Base-by-base conservation (phyloP, 2,797 vertebrate genomes). In the Poecilia picta region DNA sequence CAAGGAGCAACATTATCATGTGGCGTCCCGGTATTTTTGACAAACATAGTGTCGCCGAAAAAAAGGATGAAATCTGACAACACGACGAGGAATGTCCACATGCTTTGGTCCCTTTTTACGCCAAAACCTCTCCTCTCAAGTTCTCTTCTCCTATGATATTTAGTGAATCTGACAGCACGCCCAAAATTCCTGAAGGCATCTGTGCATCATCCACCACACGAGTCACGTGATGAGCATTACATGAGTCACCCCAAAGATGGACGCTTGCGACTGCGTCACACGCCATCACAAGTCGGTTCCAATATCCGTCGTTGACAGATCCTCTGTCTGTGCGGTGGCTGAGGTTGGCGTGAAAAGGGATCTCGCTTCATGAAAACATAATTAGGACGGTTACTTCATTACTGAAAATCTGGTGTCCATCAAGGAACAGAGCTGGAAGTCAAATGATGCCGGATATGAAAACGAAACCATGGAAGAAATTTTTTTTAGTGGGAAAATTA, bases 221-320 rank as follows among this genome's bases (percentile, higher is more conserved):
- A 28, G 75, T 72, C 80, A 66, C 45, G 12, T 72, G 55, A 68
- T 33, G 57, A n/a, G 55, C 43, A 41, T 55, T 80, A 57, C 70
- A 77, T 70, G 72, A 79, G 55, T 66, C 75, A 36, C 31, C 39
- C 59, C 57, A 15, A 78, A 86, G 39, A 77, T n/a, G 55, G 71
- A n/a, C 16, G 8, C 68, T 53, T 18, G 20, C 49, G 25, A 47
- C 16, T 39, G 62, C 62, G 31, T 77, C 72, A 66, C 31, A n/a
- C 47, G 53, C 31, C 25, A 18, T 55, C 51, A 77, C 64, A 47
- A 43, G 16, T 49, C 72, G 18, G 4, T 43, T 68, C 47, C 23
- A 18, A 78, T 76, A 8, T 53, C 5, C 47, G 78, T 55, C 31
- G 16, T 72, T 84, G 77, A 20, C 57, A 15, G 18, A 18, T 16